Evolutionary conservation across 2,888 invertebrate genomes (phyloP), one percentile per base, ranked within the genome.

Genomic region (Taphrorychus bicolor): DNA sequence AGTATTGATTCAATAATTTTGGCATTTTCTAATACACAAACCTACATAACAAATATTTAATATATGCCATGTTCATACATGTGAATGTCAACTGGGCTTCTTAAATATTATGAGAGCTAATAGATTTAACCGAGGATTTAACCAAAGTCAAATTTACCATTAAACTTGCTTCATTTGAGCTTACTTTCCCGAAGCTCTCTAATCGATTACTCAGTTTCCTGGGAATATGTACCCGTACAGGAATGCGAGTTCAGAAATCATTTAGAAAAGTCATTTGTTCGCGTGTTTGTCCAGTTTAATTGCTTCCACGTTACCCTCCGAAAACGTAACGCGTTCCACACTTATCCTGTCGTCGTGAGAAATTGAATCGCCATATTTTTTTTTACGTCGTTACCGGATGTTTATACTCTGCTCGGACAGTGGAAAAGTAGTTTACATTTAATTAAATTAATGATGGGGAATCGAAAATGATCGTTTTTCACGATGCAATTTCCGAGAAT

Each of bases 241-340:
- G 70, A 74, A 73, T 72, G 73, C 72, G 72, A 66, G 54, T 72
- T 72, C 74, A 75, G 75, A 71, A 73, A 73, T 76, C 74, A 71
- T 75, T 75, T 75, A 75, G 74, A 74, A 76, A 73, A 76, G 74
- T 73, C 76, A 77, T 76, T 76, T 76, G 76, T 76, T 75, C 73
- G 72, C 74, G 72, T 75, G 76, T 74, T 77, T 74, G 76, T 73
- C 73, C 71, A 73, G 74, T 74, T 74, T 77, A 77, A 77, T 77
- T 77, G 74, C 76, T 77, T 74, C 32, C 53, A 48, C 67, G 57
- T 19, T 19, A 23, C 53, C 45, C 22, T 14, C 53, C 70, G 41
- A 51, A 64, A 59, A 57, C 40, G 59, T 63, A 59, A 58, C 62
- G 48, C 48, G 59, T 60, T 61, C 48, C 51, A 45, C 58, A 66